Evolutionary conservation across 1,140 invertebrate species (phyloP).

Genomic region (Drosophila neocordata): DNA sequence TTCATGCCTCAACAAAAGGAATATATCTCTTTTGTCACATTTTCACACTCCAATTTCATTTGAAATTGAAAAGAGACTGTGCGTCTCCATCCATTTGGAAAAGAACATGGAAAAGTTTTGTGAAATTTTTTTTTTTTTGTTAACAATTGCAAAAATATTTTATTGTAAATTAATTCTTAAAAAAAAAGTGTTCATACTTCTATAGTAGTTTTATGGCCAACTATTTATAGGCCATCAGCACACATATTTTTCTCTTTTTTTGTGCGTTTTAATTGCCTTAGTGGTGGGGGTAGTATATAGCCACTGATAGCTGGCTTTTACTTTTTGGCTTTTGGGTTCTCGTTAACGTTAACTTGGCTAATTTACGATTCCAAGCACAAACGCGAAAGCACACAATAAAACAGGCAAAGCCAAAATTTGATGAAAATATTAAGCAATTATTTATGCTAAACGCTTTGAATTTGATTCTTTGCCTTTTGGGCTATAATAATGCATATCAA

Average conservation of each 20-base stretch:
- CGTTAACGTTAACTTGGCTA: slow-evolving; percentile 65
- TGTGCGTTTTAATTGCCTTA: slow-evolving; percentile 40
- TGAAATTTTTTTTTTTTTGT: neutral
- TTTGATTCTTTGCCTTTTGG: slow-evolving; percentile 32
- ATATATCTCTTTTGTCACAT: slow-evolving; percentile 63
- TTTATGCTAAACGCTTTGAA: slow-evolving; percentile 64
- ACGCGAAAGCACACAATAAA: slow-evolving; percentile 20
- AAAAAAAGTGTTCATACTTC: slow-evolving; percentile 35
- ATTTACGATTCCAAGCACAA: slow-evolving; percentile 64
- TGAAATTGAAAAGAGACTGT: slow-evolving; percentile 8
- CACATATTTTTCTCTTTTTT: neutral
- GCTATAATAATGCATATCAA: slow-evolving; percentile 12
- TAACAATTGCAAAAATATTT: too few relatives aligned
- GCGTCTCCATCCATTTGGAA: neutral
- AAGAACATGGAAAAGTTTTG: slow-evolving; percentile 13
- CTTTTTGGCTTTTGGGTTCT: slow-evolving; percentile 50
- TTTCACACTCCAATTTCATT: slow-evolving; percentile 76
- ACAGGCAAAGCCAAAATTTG: slow-evolving; percentile 49
- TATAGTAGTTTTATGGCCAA: slow-evolving; percentile 15
- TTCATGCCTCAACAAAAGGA: slow-evolving; percentile 54
- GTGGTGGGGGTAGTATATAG: neutral
- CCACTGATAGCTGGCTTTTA: slow-evolving; percentile 55
- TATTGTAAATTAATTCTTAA: slow-evolving; percentile 51
- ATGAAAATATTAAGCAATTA: slow-evolving; percentile 51
- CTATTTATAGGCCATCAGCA: slow-evolving; percentile 28